These are phyloP conservation scores for Parascotia fuliginaria DNA, from an alignment of 2,888 invertebrate species.

Conservation along the genomic window DNA sequence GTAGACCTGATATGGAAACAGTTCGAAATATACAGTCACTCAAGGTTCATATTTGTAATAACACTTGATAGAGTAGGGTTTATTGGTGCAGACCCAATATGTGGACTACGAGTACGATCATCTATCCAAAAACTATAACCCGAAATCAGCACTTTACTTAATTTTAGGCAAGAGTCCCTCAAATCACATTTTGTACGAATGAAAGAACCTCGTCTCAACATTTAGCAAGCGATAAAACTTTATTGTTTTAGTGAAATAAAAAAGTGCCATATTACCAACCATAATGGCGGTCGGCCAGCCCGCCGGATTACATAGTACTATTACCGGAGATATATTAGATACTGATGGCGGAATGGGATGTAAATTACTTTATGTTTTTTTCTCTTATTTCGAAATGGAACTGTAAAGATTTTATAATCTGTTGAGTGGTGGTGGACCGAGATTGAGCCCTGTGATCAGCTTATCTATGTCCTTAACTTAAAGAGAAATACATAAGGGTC, in stretches of 20 bases:
- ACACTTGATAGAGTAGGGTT: no score
- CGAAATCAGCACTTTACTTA: background rate
- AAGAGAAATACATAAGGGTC: no score
- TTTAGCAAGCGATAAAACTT: constrained; percentile 33
- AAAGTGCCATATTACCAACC: constrained; percentile 16
- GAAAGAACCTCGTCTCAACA: constrained; percentile 6
- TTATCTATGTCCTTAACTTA: no score
- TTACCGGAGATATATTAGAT: constrained; percentile 35
- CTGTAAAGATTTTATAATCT: constrained; percentile 27
- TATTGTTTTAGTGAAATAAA: constrained; percentile 42
- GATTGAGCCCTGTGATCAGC: no score
- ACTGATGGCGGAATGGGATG: constrained; percentile 33
- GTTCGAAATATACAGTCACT: no score
- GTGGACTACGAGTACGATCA: background rate
- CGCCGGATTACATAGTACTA: constrained; percentile 33
- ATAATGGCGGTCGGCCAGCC: constrained; percentile 23
- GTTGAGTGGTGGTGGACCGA: constrained; percentile 15
- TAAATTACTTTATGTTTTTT: constrained; percentile 32
- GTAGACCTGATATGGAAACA: no score
- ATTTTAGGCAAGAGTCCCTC: background rate
- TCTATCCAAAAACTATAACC: background rate
- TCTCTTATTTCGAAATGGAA: constrained; percentile 25
- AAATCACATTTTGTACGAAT: background rate
- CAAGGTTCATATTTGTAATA: no score
- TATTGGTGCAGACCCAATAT: background rate